Percentiles rank a stretch among this genome's conserved stretches.
phyloP scores from a whole-genome alignment of 1,140 invertebrate genomes.

The Polypedilum vanderplanki region DNA sequence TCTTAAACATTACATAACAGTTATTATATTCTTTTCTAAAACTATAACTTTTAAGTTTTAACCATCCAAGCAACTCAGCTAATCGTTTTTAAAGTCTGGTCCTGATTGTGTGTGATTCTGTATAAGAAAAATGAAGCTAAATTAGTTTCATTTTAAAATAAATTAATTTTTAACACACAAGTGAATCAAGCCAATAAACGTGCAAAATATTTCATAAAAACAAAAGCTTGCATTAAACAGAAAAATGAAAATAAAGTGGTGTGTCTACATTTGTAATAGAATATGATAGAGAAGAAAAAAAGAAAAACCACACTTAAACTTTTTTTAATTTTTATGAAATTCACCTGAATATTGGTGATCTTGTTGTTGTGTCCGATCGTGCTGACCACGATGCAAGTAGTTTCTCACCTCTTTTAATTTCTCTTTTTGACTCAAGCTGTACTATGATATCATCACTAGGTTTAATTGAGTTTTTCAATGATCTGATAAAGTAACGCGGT shows the following conservation, averaged over 20 bases:
- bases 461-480: constrained; percentile 45
- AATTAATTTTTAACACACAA: no score
- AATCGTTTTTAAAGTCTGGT: constrained; percentile 4
- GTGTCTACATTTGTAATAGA: background rate
- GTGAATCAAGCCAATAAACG: no score
- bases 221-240: background rate
- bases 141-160: no score
- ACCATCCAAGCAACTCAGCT: background rate
- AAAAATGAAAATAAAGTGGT: constrained; percentile 16
- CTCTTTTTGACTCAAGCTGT: constrained; percentile 45
- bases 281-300: background rate
- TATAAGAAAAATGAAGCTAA: background rate
- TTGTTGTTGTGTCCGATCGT: constrained; percentile 51
- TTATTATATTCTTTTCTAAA: background rate
- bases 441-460: constrained; percentile 51
- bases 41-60: no score
- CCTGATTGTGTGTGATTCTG: background rate
- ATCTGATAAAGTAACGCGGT: constrained; percentile 64
- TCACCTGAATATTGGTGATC: constrained; percentile 58
- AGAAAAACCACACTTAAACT: background rate
- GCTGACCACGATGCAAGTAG: constrained; percentile 58
- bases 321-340: constrained; percentile 30
- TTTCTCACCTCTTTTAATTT: constrained; percentile 51
- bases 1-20: background rate
- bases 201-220: background rate